These are phyloP conservation scores for Taphrorychus bicolor DNA, from an alignment of 2,888 invertebrate species.

Conservation along the genomic window DNA sequence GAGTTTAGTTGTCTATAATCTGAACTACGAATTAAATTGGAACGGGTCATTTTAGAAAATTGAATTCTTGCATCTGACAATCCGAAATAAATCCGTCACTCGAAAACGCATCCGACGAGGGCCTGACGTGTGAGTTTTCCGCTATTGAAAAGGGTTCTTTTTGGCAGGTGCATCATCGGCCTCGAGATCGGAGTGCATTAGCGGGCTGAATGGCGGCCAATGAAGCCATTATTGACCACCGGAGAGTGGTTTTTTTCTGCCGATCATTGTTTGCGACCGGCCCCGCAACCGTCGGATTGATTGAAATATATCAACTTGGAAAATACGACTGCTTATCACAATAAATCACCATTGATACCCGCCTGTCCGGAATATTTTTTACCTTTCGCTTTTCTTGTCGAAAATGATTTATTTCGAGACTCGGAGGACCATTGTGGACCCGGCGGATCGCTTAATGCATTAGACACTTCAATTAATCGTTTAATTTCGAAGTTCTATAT, in stretches of 20 bases:
- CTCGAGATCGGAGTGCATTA: slow-evolving; percentile 54
- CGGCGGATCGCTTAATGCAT: slow-evolving; percentile 25
- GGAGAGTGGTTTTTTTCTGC: slow-evolving; percentile 53
- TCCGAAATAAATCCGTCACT: slow-evolving; percentile 37
- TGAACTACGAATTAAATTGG: too few relatives aligned
- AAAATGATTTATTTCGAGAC: slow-evolving; percentile 53
- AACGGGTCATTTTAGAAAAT: slow-evolving; percentile 8
- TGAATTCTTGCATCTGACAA: slow-evolving; percentile 35
- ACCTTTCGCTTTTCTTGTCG: slow-evolving; percentile 48
- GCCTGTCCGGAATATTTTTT: slow-evolving; percentile 53
- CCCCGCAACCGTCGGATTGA: slow-evolving; percentile 50
- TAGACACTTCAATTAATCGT: slow-evolving; percentile 29
- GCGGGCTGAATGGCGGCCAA: slow-evolving; percentile 56
- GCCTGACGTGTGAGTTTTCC: slow-evolving; percentile 35
- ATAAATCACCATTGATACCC: slow-evolving; percentile 56
- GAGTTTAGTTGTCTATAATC: too few relatives aligned
- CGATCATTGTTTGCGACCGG: slow-evolving; percentile 59
- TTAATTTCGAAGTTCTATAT: slow-evolving; percentile 4
- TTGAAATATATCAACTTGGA: slow-evolving; percentile 59
- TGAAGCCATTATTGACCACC: slow-evolving; percentile 59
- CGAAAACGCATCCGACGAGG: slow-evolving; percentile 33
- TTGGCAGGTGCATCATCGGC: slow-evolving; percentile 45
- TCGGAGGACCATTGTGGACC: slow-evolving; percentile 29
- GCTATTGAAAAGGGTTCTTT: slow-evolving; percentile 37
- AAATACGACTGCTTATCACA: slow-evolving; percentile 55